Evolutionary conservation across 2,888 invertebrate species (phyloP).

Genomic region (Myopa tessellatipennis): DNA sequence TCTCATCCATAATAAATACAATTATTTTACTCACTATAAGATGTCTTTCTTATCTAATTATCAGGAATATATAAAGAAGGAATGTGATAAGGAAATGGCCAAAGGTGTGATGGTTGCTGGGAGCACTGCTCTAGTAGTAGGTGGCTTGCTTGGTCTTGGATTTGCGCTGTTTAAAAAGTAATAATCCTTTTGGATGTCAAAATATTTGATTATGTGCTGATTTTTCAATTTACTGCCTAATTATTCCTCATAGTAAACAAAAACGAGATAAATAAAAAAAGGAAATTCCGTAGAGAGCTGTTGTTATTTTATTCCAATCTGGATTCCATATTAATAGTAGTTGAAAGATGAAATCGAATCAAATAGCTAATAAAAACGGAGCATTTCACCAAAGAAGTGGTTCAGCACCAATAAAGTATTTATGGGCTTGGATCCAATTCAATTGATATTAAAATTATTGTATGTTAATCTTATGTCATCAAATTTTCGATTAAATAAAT

Average conservation of each 20-base stretch:
- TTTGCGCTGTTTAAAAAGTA: slow-evolving; percentile 79
- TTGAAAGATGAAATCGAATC: slow-evolving; percentile 2
- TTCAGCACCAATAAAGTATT: not conserved
- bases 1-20: too few species aligned
- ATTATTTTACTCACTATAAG: too few species aligned
- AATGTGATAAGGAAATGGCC: slow-evolving; percentile 91
- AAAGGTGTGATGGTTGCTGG: slow-evolving; percentile 91
- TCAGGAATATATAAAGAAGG: slow-evolving; percentile 84
- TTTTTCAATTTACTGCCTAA: slow-evolving; percentile 36
- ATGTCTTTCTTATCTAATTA: slow-evolving; percentile 10
- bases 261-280: slow-evolving; percentile 59
- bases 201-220: slow-evolving; percentile 5
- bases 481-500: not conserved
- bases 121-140: slow-evolving; percentile 86
- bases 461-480: slow-evolving; percentile 1
- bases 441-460: not conserved
- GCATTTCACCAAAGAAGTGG: not conserved
- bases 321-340: slow-evolving; percentile 26
- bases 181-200: slow-evolving; percentile 41
- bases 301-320: slow-evolving; percentile 34
- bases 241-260: slow-evolving; percentile 59
- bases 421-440: not conserved
- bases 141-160: slow-evolving; percentile 85
- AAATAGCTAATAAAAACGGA: not conserved
- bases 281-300: slow-evolving; percentile 18